Conservation (phyloP, 1,140 invertebrate species). For the Dinothrombium tinctorium region DNA sequence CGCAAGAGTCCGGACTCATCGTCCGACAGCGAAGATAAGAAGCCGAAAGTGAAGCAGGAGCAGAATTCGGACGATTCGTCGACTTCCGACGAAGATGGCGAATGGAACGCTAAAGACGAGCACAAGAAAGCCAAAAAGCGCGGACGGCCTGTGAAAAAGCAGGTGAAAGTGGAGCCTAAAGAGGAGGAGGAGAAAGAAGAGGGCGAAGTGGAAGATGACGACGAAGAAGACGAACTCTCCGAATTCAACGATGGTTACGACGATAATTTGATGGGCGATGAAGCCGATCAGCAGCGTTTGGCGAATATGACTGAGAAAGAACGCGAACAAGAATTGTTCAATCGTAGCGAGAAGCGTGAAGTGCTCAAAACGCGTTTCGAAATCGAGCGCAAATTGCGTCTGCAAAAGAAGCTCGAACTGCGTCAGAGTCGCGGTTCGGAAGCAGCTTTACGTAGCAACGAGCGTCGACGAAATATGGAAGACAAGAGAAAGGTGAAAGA, state of each 20-base stretch:
- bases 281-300: constrained; percentile 64
- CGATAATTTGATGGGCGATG: constrained; percentile 90
- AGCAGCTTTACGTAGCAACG: constrained; percentile 54
- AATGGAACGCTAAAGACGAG: constrained; percentile 7
- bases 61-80: constrained; percentile 7
- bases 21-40: constrained; percentile 2
- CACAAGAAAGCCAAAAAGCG: background rate
- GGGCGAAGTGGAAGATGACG: constrained; percentile 8
- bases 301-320: constrained; percentile 89
- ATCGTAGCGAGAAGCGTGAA: constrained; percentile 76
- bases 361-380: constrained; percentile 84
- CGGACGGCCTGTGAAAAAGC: constrained; percentile 1
- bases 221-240: constrained; percentile 20
- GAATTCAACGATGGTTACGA: constrained; percentile 67
- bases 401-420: constrained; percentile 45
- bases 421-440: constrained; percentile 26
- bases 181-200: background rate
- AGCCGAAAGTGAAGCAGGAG: background rate
- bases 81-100: constrained; percentile 10
- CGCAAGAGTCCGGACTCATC: background rate
- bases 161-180: background rate
- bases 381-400: constrained; percentile 74
- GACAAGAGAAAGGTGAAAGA: constrained; percentile 44
- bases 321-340: constrained; percentile 86
- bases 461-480: constrained; percentile 74